Conservation (phyloP, 2,797 vertebrate species). For the Prionace glauca region DNA sequence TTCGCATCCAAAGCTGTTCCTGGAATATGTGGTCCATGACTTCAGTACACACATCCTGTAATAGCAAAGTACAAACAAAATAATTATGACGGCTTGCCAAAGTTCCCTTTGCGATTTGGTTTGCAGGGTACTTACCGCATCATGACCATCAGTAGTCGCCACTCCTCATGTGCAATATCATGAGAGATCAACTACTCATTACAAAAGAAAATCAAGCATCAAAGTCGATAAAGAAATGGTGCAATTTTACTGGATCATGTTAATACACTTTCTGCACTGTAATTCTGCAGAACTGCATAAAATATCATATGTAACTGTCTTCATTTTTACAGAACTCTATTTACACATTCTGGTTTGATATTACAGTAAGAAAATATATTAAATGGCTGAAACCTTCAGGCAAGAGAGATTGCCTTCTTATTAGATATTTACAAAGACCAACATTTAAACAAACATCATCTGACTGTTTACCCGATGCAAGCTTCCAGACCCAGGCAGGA, state of each 20-base stretch:
- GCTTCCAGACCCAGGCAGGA: no score
- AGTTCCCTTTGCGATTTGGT: no score
- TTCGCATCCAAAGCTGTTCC: no score
- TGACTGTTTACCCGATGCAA: background rate
- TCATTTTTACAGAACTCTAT: constrained; percentile 45
- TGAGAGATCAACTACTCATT: background rate
- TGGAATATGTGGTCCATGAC: no score
- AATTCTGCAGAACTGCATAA: constrained; percentile 25
- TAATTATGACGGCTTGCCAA: no score
- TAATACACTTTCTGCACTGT: constrained; percentile 17
- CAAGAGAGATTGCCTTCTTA: background rate
- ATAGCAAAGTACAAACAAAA: no score
- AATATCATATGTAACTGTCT: constrained; percentile 29
- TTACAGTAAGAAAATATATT: constrained; percentile 59
- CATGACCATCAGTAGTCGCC: constrained; percentile 7
- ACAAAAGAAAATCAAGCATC: background rate
- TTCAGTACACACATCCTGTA: no score
- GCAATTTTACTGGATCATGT: constrained; percentile 16
- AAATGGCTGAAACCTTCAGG: constrained; percentile 46
- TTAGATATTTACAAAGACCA: constrained; percentile 52
- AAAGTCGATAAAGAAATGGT: background rate
- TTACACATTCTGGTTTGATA: constrained; percentile 51
- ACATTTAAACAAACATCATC: constrained; percentile 11
- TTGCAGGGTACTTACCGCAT: no score
- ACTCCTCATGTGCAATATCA: constrained; percentile 6